Evolutionary conservation across 2,888 invertebrate genomes (phyloP), one percentile per base, ranked within the genome.

Genomic region (Noctua fimbriata): DNA sequence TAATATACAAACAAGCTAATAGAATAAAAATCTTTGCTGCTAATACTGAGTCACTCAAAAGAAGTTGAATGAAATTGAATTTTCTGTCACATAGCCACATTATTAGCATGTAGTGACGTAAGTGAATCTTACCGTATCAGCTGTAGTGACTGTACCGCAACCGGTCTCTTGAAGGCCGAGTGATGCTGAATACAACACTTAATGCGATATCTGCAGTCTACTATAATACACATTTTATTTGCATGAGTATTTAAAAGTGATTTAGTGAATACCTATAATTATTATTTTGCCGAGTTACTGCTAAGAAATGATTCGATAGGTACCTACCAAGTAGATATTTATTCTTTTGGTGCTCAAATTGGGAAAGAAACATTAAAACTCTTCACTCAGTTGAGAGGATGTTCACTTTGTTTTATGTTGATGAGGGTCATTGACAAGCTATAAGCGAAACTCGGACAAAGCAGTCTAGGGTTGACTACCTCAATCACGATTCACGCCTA

Each of bases 81-180:
- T 76, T 78, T 83, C 82, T 85, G 85, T 85, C 89, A 84, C 86
- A 74, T 79, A 82, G 81, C 76, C 83, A 81, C 83, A 75, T 88
- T 87, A 88, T 88, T 88, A 88, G 83, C 87, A 89, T 86, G 80
- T 72, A 83, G 85, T 91, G 90, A 91, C 90, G 91, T 91, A 86
- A 90, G 82, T 76, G 75, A 71, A 76, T 84, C 87, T 88, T 87
- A 84, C 83, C 84, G 85, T 91, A 89, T 90, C 87, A 88, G 87
- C 88, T 89, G 90, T 87, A 90, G 88, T 89, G 90, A 90, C 88
- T 89, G 91, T 87, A 82, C 84, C 69, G 83, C 86, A 85, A 89
- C 91, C 90, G 91, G 91, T 91, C 84, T 85, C 78, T 75, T 76
- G 91, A 91, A 91, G 91, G 91, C 90, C 91, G 79, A 78, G 63